phyloP scores from a whole-genome alignment of 1,140 invertebrate species.

The Pseudobourletiella spinata region DNA sequence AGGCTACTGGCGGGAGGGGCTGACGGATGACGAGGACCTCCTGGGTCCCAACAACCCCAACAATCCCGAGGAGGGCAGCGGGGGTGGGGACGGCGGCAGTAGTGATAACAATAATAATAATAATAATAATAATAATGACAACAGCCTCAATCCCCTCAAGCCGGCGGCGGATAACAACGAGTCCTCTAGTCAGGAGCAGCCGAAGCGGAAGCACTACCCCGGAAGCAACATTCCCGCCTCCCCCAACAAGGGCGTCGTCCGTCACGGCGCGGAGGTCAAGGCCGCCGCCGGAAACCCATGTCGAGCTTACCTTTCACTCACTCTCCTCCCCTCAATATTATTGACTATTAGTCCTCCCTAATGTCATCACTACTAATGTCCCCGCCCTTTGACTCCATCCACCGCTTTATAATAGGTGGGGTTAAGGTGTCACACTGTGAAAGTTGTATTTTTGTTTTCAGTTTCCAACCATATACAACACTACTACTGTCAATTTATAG shows the following conservation, averaged over 20 bases:
- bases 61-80: neutral
- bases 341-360: no score
- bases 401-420: no score
- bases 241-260: neutral
- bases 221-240: neutral
- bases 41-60: slow-evolving; percentile 1
- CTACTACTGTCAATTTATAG: no score
- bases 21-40: slow-evolving; percentile 28
- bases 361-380: no score
- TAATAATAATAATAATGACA: neutral
- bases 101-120: neutral
- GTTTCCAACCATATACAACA: no score
- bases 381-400: no score
- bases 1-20: slow-evolving; percentile 17
- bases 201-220: neutral
- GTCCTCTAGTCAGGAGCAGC: neutral
- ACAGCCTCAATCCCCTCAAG: neutral
- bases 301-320: no score
- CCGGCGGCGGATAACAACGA: neutral
- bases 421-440: no score
- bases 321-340: no score
- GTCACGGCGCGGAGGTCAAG: no score
- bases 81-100: neutral
- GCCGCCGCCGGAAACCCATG: no score
- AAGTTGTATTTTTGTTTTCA: no score